phyloP scores from a whole-genome alignment of 1,140 invertebrate genomes.

The Pomacea maculata region DNA sequence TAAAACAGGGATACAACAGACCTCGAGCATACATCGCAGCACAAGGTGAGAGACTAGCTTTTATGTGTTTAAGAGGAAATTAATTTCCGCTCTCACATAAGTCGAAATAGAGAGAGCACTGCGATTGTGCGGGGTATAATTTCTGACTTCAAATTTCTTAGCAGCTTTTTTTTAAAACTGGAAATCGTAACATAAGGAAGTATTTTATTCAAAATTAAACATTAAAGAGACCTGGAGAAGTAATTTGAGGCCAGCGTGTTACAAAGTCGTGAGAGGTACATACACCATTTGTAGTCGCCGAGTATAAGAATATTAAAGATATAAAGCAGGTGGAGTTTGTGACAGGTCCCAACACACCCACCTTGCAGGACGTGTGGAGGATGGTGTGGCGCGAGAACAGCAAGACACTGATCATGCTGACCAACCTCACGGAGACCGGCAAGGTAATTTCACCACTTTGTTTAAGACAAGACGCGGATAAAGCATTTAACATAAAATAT shows the following conservation, averaged over 20 bases:
- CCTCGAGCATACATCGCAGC: slow-evolving; percentile 57
- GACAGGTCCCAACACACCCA: slow-evolving; percentile 55
- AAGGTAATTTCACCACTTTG: slow-evolving; percentile 62
- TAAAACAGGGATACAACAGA: slow-evolving; percentile 59
- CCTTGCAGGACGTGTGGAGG: slow-evolving; percentile 87
- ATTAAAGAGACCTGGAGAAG: not conserved
- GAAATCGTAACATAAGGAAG: not conserved
- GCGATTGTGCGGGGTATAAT: too few species aligned
- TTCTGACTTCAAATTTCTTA: too few species aligned
- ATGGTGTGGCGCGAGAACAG: slow-evolving; percentile 96
- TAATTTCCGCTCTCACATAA: not conserved
- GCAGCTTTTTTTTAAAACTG: not conserved
- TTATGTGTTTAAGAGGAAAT: too few species aligned
- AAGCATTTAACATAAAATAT: not conserved
- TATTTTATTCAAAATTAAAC: not conserved
- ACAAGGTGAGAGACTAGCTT: slow-evolving; percentile 46
- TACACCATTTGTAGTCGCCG: too few species aligned
- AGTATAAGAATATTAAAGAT: too few species aligned
- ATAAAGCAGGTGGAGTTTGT: not conserved
- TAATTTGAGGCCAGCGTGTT: too few species aligned
- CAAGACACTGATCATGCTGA: slow-evolving; percentile 93
- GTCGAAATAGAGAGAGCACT: not conserved
- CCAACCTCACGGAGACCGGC: slow-evolving; percentile 70
- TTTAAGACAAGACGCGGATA: not conserved
- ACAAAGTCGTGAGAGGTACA: too few species aligned